These are phyloP conservation scores for Halictus quadricinctus DNA, from an alignment of 2,888 invertebrate species.

Conservation along the genomic window DNA sequence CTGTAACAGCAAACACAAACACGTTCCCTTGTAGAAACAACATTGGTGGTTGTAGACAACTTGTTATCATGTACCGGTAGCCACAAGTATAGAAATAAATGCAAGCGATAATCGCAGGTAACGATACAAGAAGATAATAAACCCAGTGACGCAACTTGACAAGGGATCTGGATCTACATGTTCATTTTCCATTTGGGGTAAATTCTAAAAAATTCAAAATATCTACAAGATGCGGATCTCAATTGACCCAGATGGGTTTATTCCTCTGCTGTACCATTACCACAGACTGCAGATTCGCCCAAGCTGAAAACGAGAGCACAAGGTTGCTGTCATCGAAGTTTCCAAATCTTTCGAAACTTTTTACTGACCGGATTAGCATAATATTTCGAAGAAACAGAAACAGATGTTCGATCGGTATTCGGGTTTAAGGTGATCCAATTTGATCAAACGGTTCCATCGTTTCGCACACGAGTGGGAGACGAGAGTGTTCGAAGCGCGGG, in stretches of 20 bases:
- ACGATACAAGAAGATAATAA: neutral
- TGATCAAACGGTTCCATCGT: neutral
- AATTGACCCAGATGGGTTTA: neutral
- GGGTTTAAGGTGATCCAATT: constrained; percentile 4
- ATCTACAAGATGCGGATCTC: neutral
- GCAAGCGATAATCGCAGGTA: neutral
- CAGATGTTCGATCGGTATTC: constrained; percentile 5
- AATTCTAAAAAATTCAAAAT: neutral
- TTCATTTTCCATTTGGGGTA: neutral
- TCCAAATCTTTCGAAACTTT: neutral
- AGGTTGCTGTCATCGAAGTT: constrained; percentile 19
- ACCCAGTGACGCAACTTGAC: neutral
- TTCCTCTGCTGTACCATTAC: neutral
- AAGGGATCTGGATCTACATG: neutral
- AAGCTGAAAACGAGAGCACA: constrained; percentile 8
- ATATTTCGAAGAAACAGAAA: neutral
- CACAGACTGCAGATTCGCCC: neutral
- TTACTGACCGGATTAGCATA: neutral
- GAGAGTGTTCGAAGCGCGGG: constrained; percentile 44
- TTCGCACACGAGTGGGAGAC: constrained; percentile 6
- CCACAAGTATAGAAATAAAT: neutral
- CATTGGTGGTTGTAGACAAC: neutral
- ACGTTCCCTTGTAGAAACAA: neutral
- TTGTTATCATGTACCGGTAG: neutral
- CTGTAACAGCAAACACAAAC: constrained; percentile 26